Evolutionary conservation across 2,797 vertebrate species (phyloP), one percentile per base, ranked within the genome.

Genomic region (Danio albolineatus): DNA sequence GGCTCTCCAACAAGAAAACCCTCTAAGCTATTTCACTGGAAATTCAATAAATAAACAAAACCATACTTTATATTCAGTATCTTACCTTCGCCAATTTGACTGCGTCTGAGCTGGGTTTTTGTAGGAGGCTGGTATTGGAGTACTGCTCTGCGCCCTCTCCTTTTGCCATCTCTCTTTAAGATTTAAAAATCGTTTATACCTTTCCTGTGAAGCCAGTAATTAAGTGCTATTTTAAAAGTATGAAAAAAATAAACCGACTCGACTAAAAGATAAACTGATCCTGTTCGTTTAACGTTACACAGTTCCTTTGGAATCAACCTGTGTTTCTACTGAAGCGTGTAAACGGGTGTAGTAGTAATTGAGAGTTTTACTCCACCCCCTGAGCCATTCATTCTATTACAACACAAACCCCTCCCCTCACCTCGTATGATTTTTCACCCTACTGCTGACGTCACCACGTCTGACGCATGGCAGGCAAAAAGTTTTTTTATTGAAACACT

Each of bases 81-180:
- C 88, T 77, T 81, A 94, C 94, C 92, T 91, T 93, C 9, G 10
- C 61, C 6, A 91, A 74, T 62, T 83, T 76, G 61, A 86, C 61
- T 41, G 61, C 86, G 76, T 91, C 89, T 19, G 88, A 41, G 72
- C 44, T 83, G 8, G 6, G 82, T 90, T 93, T 92, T 36, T 87
- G 88, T 64, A 95, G 82, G 44, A 95, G 87, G 85, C 83, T 94
- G 71, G 91, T 81, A 70, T 90, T 93, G 16, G 92, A 92, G 83
- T 85, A 94, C 80, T 94, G 92, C 75, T 94, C 94, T 0, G 84
- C 87, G 75, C 93, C 93, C 71, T 93, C 93, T 87, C 94, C 94
- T 87, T 89, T 94, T 1, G 93, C 93, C 94, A 95, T 95, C 5
- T 53, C 74, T 44, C 17, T 71, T 14, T 10, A 64, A 46, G 43